Conservation (phyloP, 2,797 vertebrate species). For the Clarias platycephalus region DNA sequence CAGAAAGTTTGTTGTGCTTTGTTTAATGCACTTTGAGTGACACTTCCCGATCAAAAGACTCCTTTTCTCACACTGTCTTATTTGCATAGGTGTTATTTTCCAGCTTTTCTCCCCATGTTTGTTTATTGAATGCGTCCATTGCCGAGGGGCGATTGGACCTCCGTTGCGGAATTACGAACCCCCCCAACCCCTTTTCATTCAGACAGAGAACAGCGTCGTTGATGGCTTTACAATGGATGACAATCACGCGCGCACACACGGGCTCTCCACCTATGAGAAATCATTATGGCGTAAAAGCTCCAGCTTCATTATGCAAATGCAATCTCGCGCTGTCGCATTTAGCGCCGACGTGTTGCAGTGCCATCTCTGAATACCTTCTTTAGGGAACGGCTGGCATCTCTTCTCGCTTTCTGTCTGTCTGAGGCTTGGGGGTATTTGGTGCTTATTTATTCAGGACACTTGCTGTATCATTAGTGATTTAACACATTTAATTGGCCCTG, state of each 20-base stretch:
- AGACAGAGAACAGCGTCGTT: constrained; percentile 58
- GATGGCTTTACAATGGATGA: constrained; percentile 42
- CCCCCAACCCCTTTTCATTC: constrained; percentile 46
- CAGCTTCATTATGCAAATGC: constrained; percentile 80
- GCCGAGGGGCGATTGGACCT: constrained; percentile 64
- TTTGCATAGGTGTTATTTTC: constrained; percentile 60
- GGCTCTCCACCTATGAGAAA: constrained; percentile 65
- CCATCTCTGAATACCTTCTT: constrained; percentile 56
- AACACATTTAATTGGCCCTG: constrained; percentile 60
- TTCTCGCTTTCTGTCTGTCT: constrained; percentile 20
- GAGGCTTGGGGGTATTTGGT: constrained; percentile 52
- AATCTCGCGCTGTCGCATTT: constrained; percentile 63
- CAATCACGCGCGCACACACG: constrained; percentile 38
- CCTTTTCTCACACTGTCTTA: constrained; percentile 57
- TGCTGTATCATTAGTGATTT: constrained; percentile 59
- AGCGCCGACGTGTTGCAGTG: constrained; percentile 63
- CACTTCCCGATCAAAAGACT: constrained; percentile 65
- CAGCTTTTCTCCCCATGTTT: constrained; percentile 32
- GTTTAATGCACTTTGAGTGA: constrained; percentile 44
- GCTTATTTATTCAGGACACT: constrained; percentile 57
- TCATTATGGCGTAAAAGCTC: constrained; percentile 70
- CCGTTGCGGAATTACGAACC: constrained; percentile 51
- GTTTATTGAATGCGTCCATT: constrained; percentile 71
- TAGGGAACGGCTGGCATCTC: constrained; percentile 64
- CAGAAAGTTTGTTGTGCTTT: constrained; percentile 24